Base-by-base conservation (phyloP, 2,113 vertebrate species). In the Psittacus erithacus region DNA sequence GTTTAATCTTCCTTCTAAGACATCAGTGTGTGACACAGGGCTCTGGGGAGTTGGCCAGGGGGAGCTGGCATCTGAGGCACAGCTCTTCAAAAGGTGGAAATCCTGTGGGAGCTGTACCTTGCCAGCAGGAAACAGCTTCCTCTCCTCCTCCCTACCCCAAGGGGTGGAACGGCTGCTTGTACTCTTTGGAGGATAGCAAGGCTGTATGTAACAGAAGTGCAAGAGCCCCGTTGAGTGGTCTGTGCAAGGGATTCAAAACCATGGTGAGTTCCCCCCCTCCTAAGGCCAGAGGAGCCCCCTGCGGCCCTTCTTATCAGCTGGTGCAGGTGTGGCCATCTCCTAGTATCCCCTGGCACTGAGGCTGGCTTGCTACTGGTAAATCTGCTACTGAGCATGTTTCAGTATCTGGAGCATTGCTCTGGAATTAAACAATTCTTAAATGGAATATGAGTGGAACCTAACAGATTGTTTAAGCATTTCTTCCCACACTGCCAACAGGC, bases 291-390 rank as follows among this genome's bases (percentile, higher is more conserved):
- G 39, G 41, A 78, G 17, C 6, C 6, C n/a, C 7, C 8, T 1
- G 0, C 0, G 1, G n/a, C 53, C 43, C 29, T 81, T 65, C 50
- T 63, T 11, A 7, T 19, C 7, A 28, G 9, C 17, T 62, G 29
- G 10, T 65, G 68, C 0, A 3, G 2, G 6, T 35, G 67, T 73
- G 31, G 33, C 59, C 8, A 0, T 68, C 4, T 0, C 28, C 22
- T 33, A 31, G 12, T 88, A 63, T 52, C 17, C 47, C 43, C 57
- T 24, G 12, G 62, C 35, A 10, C 44, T 18, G 27, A 68, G 29
- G 31, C 19, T 31, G 38, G 27, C 39, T 50, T 79, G 31, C 31
- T 55, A 20, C 19, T 33, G 53, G 18, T 31, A 77, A 59, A 46
- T 53, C 80, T 86, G 28, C 41, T 67, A 25, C 13, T 74, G 59